Conservation (phyloP, 2,113 vertebrate genomes). For the Sorex fumeus region DNA sequence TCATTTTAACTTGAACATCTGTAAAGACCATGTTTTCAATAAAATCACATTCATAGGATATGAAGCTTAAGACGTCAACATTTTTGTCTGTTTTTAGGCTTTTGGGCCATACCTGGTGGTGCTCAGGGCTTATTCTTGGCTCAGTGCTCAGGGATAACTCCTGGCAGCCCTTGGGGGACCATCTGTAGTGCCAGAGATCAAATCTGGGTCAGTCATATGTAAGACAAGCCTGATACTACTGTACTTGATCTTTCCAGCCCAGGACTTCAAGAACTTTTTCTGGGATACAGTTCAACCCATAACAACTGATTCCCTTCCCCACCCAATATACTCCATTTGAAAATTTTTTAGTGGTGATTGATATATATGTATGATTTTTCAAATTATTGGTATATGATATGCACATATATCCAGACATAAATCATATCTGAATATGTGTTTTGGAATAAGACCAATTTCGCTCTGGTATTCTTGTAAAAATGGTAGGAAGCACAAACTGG, state of each 20-base stretch:
- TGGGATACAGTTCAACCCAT: neutral
- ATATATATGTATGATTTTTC: slow-evolving; percentile 44
- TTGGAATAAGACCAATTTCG: slow-evolving; percentile 28
- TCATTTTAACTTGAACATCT: slow-evolving; percentile 51
- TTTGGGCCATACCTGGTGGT: no score
- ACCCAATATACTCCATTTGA: slow-evolving; percentile 56
- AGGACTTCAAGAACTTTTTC: neutral
- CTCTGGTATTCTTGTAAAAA: slow-evolving; percentile 32
- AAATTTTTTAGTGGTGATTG: slow-evolving; percentile 46
- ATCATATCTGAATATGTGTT: slow-evolving; percentile 41
- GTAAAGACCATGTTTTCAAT: slow-evolving; percentile 5
- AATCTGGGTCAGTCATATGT: no score
- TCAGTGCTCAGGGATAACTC: no score
- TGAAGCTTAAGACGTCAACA: neutral
- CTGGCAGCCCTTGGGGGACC: no score
- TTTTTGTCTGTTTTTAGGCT: no score
- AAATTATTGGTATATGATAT: slow-evolving; percentile 18
- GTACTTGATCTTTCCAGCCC: no score
- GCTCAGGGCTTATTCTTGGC: no score
- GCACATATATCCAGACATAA: slow-evolving; percentile 23
- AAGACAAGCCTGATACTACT: no score
- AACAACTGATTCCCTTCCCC: neutral
- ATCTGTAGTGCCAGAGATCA: no score
- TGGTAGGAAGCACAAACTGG: slow-evolving; percentile 21
- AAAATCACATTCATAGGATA: neutral